Base-by-base conservation (phyloP, 2,113 vertebrate genomes). In the Sphaerodactylus townsendi region DNA sequence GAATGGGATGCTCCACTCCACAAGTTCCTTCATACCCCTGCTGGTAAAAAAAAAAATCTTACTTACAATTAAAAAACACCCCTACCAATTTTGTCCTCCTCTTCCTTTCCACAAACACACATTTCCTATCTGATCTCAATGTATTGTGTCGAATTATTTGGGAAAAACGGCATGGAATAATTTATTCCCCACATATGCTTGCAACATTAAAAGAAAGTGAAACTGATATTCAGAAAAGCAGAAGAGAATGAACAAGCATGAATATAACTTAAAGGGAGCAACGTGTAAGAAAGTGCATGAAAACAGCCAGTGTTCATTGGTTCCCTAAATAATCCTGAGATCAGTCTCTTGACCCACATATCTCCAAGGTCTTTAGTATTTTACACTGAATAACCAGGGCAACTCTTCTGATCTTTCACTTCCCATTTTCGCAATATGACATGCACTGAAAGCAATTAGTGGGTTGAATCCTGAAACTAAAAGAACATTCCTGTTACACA, bases 361-460 rank as follows among this genome's bases (percentile, higher is more conserved):
- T 14, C 10, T 65, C 15, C 21, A 28, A 28, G 4, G n/a, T 41
- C 69, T 79, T 48, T 0, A 0, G 28, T 28, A 2, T 62, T 71
- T 77, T 76, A 0, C 0, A 2, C 59, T 2, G 59, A 30, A 73
- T 5, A 1, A 0, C 0, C 3, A 75, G 75, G 66, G 2, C 48
- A 1, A 11, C 7, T 21, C 19, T 73, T 19, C 3, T 41, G 59
- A 17, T 28, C 23, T 50, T 30, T 78, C 10, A 1, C 64, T 64
- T 66, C 6, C 10, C 0, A 0, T 37, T 56, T n/a, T 69, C 8
- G 82, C 15, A 37, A 50, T 19, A 17, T 1, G 10, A 62, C 3
- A 48, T 35, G 28, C 0, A 41, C 56, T 0, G 21, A 77, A 14
- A 53, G 44, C 78, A 39, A 30, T 4, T 75, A 64, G 23, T n/a